Evolutionary conservation across 2,797 vertebrate species (phyloP).

Genomic region (Pseudochromis fuscus): DNA sequence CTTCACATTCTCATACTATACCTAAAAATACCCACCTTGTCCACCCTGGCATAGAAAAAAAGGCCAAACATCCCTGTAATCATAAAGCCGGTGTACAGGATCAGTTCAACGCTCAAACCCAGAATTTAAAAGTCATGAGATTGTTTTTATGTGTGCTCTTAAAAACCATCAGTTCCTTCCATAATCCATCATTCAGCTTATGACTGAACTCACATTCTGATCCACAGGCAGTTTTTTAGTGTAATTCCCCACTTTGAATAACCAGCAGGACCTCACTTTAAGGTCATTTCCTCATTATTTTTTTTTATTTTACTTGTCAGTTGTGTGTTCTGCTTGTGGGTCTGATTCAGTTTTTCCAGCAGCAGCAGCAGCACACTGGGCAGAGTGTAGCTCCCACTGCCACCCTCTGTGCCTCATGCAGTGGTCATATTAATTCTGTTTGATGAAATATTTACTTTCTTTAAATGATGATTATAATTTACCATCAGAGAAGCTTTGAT

Average conservation of each 20-base stretch:
- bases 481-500: neutral
- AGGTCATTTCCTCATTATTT: slow-evolving; percentile 17
- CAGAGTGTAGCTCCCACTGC: slow-evolving; percentile 35
- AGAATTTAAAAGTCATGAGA: too few species aligned
- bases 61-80: slow-evolving; percentile 2
- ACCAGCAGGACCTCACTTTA: slow-evolving; percentile 14
- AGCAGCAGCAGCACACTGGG: neutral
- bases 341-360: slow-evolving; percentile 69
- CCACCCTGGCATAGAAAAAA: neutral
- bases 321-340: slow-evolving; percentile 16
- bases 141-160: too few species aligned
- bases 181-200: too few species aligned
- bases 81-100: neutral
- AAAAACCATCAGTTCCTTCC: too few species aligned
- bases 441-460: slow-evolving; percentile 1
- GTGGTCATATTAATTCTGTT: neutral
- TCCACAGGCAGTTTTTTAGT: slow-evolving; percentile 34
- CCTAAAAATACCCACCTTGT: neutral
- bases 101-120: too few species aligned
- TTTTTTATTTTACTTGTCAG: neutral
- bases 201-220: neutral
- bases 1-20: slow-evolving; percentile 7
- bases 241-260: slow-evolving; percentile 8
- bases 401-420: slow-evolving; percentile 54
- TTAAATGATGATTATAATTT: neutral